Base-by-base conservation (phyloP, 2,888 invertebrate genomes). In the Patella caerulea region DNA sequence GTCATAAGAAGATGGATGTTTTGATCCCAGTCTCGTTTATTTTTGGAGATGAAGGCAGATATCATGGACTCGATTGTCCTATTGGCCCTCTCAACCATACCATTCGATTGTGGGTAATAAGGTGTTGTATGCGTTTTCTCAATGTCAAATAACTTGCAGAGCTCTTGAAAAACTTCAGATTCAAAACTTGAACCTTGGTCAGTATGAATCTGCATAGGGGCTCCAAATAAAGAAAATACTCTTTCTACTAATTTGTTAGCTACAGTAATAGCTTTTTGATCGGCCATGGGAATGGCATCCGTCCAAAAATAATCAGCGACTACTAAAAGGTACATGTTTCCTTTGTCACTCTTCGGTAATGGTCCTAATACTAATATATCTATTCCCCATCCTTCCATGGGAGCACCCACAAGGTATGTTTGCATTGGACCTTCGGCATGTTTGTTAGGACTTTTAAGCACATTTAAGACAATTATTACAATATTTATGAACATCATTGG, bases 171-270 rank as follows among this genome's bases (percentile, higher is more conserved):
- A 14, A 82, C 17, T 5, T 71, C 29, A 19, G 81, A 82, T 19
- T 81, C 77, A 77, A 81, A 84, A 17, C 79, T 81, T 15, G 72
- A 45, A 3, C 82, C 85, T 19, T 80, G 82, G 52, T 85, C 84
- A 15, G 81, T 71, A 72, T 83, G 82, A 17, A 83, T 56, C 14
- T 81, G 65, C 29, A 71, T 14, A 5, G 82, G 83, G 11, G 78
- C 71, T 5, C 84, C 85, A 75, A 80, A 83, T 5, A 76, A 12
- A 4, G 72, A 75, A 7, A 83, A 69, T 59, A 82, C 73, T 19
- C 70, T 70, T 5, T 81, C 76, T 14, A 83, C 71, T 29, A 83
- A 74, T 15, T 56, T 73, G 45, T 74, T 54, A 9, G 83, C 84
- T 29, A 82, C 74, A 1, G 81, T 80, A 12, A 7, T 34, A n/a